Conservation (phyloP, 2,888 invertebrate genomes). For the Frankliniella fusca region DNA sequence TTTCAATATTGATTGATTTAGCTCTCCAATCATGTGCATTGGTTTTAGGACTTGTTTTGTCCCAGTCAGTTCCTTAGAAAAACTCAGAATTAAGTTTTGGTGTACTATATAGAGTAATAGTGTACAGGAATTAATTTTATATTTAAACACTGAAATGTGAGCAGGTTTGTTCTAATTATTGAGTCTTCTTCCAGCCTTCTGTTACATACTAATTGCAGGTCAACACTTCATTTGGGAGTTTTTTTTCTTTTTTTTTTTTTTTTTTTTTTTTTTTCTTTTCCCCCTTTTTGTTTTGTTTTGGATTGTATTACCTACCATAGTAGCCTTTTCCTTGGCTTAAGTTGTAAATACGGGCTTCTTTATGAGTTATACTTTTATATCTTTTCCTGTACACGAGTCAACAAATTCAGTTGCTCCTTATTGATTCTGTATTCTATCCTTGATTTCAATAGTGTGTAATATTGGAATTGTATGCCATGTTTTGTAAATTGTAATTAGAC, state of each 20-base stretch:
- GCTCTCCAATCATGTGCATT: neutral
- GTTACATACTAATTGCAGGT: neutral
- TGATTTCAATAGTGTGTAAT: slow-evolving; percentile 6
- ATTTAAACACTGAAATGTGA: neutral
- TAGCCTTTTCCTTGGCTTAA: neutral
- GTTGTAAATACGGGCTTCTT: slow-evolving; percentile 6
- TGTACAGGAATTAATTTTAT: neutral
- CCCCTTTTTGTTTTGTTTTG: neutral
- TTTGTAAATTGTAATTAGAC: slow-evolving; percentile 27
- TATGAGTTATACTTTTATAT: no score
- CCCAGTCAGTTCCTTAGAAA: neutral
- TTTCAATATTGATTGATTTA: no score
- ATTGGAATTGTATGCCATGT: slow-evolving; percentile 5
- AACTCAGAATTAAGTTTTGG: neutral
- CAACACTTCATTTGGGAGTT: neutral
- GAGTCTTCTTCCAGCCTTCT: neutral
- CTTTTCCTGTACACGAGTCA: no score
- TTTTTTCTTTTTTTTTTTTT: neutral
- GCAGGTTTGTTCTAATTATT: neutral
- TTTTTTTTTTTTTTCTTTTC: neutral
- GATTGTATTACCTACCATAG: neutral
- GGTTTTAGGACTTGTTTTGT: slow-evolving; percentile 1
- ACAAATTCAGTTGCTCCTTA: neutral
- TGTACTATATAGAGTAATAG: neutral
- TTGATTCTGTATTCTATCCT: neutral